These are phyloP conservation scores for Cheilosia vernalis DNA, from an alignment of 2,888 invertebrate species.

Conservation along the genomic window DNA sequence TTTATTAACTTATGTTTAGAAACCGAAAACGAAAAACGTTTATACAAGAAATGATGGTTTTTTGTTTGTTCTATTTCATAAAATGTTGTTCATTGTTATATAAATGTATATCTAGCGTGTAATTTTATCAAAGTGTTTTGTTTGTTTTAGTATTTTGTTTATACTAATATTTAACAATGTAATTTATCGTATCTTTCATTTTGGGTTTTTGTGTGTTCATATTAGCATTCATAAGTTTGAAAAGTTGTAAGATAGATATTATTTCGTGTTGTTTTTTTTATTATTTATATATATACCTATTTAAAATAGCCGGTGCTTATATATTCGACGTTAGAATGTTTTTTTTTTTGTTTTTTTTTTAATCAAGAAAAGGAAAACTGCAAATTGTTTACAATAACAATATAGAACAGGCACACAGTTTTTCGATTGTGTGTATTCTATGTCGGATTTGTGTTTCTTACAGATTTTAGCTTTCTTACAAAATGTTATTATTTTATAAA, in stretches of 20 bases:
- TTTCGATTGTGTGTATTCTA: conserved; percentile 43
- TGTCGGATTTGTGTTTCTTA: conserved; percentile 45
- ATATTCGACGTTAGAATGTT: conserved; percentile 57
- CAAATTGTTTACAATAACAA: conserved; percentile 61
- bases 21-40: conserved; percentile 74
- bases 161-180: conserved; percentile 64
- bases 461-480: conserved; percentile 33
- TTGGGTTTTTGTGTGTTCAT: conserved; percentile 19
- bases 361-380: conserved; percentile 60
- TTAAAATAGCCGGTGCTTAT: conserved; percentile 72
- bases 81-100: conserved; percentile 28
- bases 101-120: conserved; percentile 58
- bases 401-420: conserved; percentile 33
- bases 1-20: conserved; percentile 69
- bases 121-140: conserved; percentile 47
- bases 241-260: conserved; percentile 61
- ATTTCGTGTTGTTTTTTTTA: conserved; percentile 58
- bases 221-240: conserved; percentile 64
- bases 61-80: conserved; percentile 55
- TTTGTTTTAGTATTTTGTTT: conserved; percentile 57
- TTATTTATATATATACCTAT: conserved; percentile 59
- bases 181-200: conserved; percentile 47
- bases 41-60: conserved; percentile 62
- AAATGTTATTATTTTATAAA: conserved; percentile 34
- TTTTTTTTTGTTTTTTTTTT: conserved; percentile 38